Evolutionary conservation across 64 coral and sea anemone genomes (phyloP), one percentile per base, ranked within the genome.

Genomic region (Exaiptasia diaphana): DNA sequence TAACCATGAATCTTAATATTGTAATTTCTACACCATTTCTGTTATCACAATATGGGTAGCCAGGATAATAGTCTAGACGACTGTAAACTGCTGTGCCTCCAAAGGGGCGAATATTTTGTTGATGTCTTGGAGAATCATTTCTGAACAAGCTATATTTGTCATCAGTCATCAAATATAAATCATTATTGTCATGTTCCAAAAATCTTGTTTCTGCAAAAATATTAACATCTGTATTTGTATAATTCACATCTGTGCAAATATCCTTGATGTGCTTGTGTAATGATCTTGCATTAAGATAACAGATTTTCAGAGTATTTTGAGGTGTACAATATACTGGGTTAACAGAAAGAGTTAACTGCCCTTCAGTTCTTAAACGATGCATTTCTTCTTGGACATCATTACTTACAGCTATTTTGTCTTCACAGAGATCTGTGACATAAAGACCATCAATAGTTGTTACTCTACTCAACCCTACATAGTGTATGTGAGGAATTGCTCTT

Each of bases 11-110:
- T 83, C 56, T 68, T 54, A 83, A n/a, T 18, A 70, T 8, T 57
- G 80, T 83, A 6, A 83, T 29, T 31, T 83, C 80, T 12, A 71
- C 32, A 71, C 63, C 64, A 83, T 71, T 83, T 41, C 4, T 68
- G 39, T 83, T 83, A 83, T 69, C 17, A 36, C 74, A 78, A 78
- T 55, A 71, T 45, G 80, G 80, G 53, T 43, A 83, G 41, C 45
- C 41, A 4, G 29, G 80, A 53, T 64, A 64, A 31, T 42, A 83
- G 27, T 83, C 38, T 28, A 71, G 31, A 29, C 80, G 55, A 35
- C 80, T 83, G 45, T 83, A 83, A 32, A 83, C 80, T 48, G 81
- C 71, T 50, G 64, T 84, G 22, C 81, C 81, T 53, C 81, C 50
- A 73, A 32, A 84, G 21, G 67, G 67, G 24, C 81, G 10, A 12